phyloP scores from a whole-genome alignment of 2,888 invertebrate species.

The Zele albiditarsus region DNA sequence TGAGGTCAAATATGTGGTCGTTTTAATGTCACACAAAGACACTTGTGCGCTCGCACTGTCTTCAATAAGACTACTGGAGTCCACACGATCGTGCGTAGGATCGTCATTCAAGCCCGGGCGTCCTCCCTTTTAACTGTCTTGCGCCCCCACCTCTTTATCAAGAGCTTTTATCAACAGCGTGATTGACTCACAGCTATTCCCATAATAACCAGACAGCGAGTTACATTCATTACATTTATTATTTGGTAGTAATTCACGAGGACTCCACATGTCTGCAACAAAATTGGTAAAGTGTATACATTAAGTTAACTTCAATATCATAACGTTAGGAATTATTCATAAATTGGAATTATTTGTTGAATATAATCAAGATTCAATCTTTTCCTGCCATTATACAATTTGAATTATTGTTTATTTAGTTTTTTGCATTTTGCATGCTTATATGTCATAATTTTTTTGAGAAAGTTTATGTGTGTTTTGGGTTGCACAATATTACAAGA shows the following conservation, averaged over 20 bases:
- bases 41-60: constrained; percentile 29
- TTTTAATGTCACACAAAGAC: background rate
- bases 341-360: too few relatives aligned
- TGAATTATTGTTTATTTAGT: too few relatives aligned
- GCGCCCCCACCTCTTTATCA: constrained; percentile 31
- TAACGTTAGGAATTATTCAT: too few relatives aligned
- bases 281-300: too few relatives aligned
- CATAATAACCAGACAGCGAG: background rate
- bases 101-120: constrained; percentile 31
- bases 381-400: too few relatives aligned
- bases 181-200: constrained; percentile 15
- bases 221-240: background rate
- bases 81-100: constrained; percentile 31
- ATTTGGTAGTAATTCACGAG: background rate
- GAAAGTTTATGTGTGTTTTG: too few relatives aligned
- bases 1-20: background rate
- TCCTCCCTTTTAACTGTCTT: constrained; percentile 41
- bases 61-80: constrained; percentile 30
- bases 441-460: too few relatives aligned
- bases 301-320: too few relatives aligned
- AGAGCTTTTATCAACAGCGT: constrained; percentile 26
- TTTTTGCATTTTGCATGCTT: too few relatives aligned
- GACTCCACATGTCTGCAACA: too few relatives aligned
- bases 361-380: too few relatives aligned
- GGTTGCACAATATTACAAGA: too few relatives aligned